Conservation (phyloP, 2,888 invertebrate species). For the Daptonema setosum region DNA sequence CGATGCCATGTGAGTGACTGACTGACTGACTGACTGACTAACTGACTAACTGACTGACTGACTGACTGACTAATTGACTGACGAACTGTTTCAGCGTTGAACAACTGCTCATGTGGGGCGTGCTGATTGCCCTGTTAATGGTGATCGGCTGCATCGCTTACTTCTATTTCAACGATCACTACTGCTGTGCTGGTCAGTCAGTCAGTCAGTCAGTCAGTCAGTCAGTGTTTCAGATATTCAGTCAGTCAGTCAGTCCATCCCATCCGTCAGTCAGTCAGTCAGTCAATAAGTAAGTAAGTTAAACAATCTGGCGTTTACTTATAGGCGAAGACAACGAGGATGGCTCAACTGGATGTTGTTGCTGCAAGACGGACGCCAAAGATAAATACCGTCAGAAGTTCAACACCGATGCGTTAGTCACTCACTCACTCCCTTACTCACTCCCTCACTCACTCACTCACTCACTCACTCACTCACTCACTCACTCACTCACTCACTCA, state of each 20-base stretch:
- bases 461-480: too few relatives aligned
- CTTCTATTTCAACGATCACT: constrained; percentile 6
- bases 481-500: too few relatives aligned
- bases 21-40: too few relatives aligned
- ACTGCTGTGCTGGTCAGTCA: constrained; percentile 3
- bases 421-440: too few relatives aligned
- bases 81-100: constrained; percentile 1
- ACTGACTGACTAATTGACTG: too few relatives aligned
- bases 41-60: too few relatives aligned
- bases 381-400: not conserved
- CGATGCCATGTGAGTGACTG: not conserved
- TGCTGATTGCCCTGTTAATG: constrained; percentile 3
- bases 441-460: too few relatives aligned
- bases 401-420: constrained; percentile 29
- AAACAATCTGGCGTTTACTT: not conserved
- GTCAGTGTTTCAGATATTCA: too few relatives aligned
- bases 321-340: not conserved
- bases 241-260: too few relatives aligned
- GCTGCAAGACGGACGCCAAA: not conserved
- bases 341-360: not conserved
- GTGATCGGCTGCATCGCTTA: constrained; percentile 1
- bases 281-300: too few relatives aligned
- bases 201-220: too few relatives aligned
- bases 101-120: constrained; percentile 3
- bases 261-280: too few relatives aligned